Conservation (phyloP, 2,113 vertebrate genomes). For the Chamaea fasciata region DNA sequence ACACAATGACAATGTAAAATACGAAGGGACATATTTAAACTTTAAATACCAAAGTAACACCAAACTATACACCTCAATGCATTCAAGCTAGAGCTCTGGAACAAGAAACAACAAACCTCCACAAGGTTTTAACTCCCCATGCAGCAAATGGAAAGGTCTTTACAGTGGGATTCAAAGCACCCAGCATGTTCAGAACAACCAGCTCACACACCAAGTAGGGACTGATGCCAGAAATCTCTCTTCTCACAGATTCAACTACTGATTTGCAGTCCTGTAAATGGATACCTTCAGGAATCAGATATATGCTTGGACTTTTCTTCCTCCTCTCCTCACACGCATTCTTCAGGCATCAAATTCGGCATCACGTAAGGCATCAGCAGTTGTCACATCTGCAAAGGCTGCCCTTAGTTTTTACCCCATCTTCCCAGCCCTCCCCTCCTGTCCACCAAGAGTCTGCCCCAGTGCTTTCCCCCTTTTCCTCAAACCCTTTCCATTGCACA, state of each 20-base stretch:
- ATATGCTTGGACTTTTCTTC: not conserved
- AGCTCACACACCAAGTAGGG: not conserved
- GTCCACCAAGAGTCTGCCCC: not conserved
- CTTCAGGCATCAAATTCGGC: not conserved
- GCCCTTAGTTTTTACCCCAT: not conserved
- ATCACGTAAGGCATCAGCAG: fast-evolving
- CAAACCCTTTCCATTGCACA: not conserved
- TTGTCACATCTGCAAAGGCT: not conserved
- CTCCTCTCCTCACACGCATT: not conserved
- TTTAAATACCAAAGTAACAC: not conserved
- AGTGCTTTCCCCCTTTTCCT: fast-evolving
- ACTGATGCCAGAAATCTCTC: not conserved
- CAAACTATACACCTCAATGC: not conserved
- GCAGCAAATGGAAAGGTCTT: not conserved
- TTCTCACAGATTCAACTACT: not conserved
- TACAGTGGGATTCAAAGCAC: not conserved
- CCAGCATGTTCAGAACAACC: not conserved
- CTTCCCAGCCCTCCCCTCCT: not conserved
- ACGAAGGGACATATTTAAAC: not conserved
- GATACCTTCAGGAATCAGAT: not conserved
- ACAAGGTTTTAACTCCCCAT: not conserved
- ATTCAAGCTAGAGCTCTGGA: not conserved
- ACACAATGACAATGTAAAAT: not conserved
- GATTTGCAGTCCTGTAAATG: not conserved
- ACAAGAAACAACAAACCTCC: not conserved